Evolutionary conservation across 64 coral and sea anemone species (phyloP).

Genomic region (Anthopleura sola): DNA sequence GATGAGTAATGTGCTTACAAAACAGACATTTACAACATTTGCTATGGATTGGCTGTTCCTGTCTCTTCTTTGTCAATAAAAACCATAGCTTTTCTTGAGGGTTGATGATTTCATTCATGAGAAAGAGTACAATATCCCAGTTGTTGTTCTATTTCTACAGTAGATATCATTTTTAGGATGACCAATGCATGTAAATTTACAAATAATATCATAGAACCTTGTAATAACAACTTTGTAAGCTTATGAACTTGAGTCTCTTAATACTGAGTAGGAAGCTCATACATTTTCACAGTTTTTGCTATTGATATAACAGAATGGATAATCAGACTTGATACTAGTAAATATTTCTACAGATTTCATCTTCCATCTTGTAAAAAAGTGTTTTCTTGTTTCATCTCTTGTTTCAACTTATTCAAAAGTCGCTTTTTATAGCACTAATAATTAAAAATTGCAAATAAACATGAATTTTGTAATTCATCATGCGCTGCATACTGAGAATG

Average conservation of each 20-base stretch:
- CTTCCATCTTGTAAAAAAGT: no score
- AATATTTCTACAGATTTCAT: no score
- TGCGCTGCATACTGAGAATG: background rate
- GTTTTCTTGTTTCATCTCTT: no score
- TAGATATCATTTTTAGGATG: background rate
- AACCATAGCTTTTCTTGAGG: background rate
- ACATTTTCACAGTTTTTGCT: no score
- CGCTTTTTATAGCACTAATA: no score
- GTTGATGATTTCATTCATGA: background rate
- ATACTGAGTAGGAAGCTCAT: background rate
- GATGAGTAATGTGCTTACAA: slow-evolving; percentile 17
- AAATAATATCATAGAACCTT: background rate
- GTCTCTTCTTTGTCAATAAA: background rate
- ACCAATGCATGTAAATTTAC: background rate
- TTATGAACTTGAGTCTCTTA: background rate
- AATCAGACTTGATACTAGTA: no score
- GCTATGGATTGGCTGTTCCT: background rate
- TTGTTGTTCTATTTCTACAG: background rate
- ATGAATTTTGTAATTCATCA: no score
- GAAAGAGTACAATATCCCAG: background rate
- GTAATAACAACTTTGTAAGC: background rate
- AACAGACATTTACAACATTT: background rate
- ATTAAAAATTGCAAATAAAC: no score
- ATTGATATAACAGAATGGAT: no score
- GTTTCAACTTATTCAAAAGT: no score